A percentile compares a stretch with the other conserved stretches of the same genome.
Conservation (phyloP, 2,888 invertebrate genomes). For the Pseudanteris insignis region DNA sequence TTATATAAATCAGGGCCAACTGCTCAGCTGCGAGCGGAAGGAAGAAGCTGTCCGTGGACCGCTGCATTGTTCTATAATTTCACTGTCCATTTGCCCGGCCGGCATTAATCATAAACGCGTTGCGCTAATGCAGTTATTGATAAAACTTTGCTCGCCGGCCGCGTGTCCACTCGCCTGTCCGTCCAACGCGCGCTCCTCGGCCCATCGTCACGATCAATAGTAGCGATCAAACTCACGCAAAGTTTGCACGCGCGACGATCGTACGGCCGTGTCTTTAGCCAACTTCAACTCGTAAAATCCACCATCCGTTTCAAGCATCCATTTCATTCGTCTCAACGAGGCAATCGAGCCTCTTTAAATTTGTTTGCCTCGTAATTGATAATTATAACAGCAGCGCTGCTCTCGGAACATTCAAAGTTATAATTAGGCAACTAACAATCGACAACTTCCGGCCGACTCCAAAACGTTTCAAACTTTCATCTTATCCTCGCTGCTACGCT, state of each 20-base stretch:
- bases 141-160: no score
- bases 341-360: constrained; percentile 19
- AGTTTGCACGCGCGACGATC: neutral
- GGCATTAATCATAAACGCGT: constrained; percentile 28
- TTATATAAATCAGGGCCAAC: constrained; percentile 57
- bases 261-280: constrained; percentile 3
- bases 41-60: constrained; percentile 42
- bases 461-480: constrained; percentile 47
- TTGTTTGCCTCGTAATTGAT: constrained; percentile 54
- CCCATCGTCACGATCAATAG: no score
- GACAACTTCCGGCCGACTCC: constrained; percentile 54
- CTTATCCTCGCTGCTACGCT: constrained; percentile 20
- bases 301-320: constrained; percentile 2
- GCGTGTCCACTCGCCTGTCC: constrained; percentile 1
- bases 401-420: constrained; percentile 58
- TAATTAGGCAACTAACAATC: constrained; percentile 64
- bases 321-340: constrained; percentile 14
- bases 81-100: constrained; percentile 42
- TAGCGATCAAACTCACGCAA: no score
- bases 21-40: constrained; percentile 33
- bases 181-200: constrained; percentile 5
- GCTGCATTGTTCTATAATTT: constrained; percentile 45
- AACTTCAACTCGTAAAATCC: constrained; percentile 6
- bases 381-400: constrained; percentile 56
- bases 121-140: constrained; percentile 27